Evolutionary conservation across 2,113 vertebrate species (phyloP), one percentile per base, ranked within the genome.

Genomic region (Eidolon helvum): DNA sequence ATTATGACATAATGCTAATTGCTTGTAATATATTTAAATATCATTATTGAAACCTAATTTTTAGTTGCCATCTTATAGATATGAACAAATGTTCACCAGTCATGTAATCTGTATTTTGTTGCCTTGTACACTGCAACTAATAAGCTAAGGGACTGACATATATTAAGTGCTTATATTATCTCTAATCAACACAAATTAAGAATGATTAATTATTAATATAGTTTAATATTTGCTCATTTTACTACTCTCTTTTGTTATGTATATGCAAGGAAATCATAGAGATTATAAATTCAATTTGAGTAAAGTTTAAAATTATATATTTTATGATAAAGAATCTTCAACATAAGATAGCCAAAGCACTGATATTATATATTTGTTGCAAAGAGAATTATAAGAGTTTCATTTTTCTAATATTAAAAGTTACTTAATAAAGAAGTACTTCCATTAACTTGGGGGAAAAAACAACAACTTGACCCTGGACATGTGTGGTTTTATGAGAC

Each of bases 281-380:
- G 99, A 99, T 99, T 99, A 99, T 98, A 98, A 99, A 99, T 99
- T 99, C 98, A 99, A 99, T 99, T 99, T 99, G 98, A 99, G 99
- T 99, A 98, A 99, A 99, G 99, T 99, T 99, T 99, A 99, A 99
- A 99, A 99, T 98, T 98, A 99, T 99, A 99, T 99, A 99, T 99
- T 99, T 99, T 99, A 99, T 99, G 98, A 99, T 99, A 99, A 99
- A 99, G 96, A 99, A 99, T 99, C 99, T 99, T 99, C 99, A 99
- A 99, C 99, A 99, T 99, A 99, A 99, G 98, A 98, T 97, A 99
- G 99, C 99, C 99, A 99, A 99, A 99, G 99, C 99, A 99, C 99
- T 99, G 99, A 99, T 99, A 99, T 99, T 99, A 99, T 99, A 99
- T 99, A 99, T 99, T 99, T 99, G 99, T 99, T 99, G 99, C 99